Evolutionary conservation across 2,113 vertebrate genomes (phyloP), one percentile per base, ranked within the genome.

Genomic region (Tachuris rubrigastra): DNA sequence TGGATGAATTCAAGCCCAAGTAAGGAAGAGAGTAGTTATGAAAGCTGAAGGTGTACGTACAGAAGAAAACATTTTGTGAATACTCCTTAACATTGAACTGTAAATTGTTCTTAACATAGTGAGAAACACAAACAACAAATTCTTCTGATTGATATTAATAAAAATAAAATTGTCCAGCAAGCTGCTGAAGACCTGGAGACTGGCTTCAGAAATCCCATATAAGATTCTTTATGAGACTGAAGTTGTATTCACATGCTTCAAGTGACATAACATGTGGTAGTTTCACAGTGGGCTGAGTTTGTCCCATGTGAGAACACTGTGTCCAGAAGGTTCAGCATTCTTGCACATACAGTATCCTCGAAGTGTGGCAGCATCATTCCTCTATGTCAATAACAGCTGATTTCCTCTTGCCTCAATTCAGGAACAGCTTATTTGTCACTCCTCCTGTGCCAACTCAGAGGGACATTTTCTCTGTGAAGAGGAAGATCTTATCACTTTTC

Each of bases 341-440:
- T 53, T 79, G 74, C 33, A 94, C 81, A 76, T 0, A 2, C 16
- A 75, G 85, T 85, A n/a, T 79, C 49, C 66, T 83, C 93, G 39
- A 87, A 87, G 58, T n/a, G 17, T n/a, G 49, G 44, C 85, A 91
- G 60, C 30, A 77, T 42, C 52, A 2, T 82, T n/a, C 19, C 19
- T 68, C 52, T 85, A 13, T 93, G 71, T 82, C 83, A 97, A 85
- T 91, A 95, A 90, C 90, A 97, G 85, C 71, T 83, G 94, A 90
- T 89, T 94, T 94, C 82, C 71, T 85, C 87, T 94, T 75, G 21
- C 59, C 58, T 93, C 31, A 10, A 17, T 35, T 78, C 74, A 83
- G 58, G 56, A 95, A 85, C 74, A 95, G 85, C 19, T 82, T 77
- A 90, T 93, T 92, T 86, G n/a, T 80, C 42, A 31, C 55, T 86